A percentile compares a stretch with the other conserved stretches of the same genome.
Evolutionary conservation across 2,888 invertebrate genomes (phyloP).

Genomic region (Invenusta paracnida): DNA sequence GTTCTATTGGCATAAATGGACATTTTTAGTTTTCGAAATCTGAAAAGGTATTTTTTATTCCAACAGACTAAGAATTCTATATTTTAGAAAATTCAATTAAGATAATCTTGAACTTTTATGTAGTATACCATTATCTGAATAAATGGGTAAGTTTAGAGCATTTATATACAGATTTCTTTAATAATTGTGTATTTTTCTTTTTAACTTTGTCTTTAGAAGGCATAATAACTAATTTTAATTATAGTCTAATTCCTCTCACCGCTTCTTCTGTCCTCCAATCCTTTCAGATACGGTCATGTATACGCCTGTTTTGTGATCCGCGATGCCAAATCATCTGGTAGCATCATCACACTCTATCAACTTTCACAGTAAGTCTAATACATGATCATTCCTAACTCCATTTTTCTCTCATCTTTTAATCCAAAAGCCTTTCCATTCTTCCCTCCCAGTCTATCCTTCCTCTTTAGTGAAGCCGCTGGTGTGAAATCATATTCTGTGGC

Average conservation of each 20-base stretch:
- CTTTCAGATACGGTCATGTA: neutral
- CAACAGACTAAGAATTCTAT: too few species aligned
- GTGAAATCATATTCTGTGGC: slow-evolving; percentile 68
- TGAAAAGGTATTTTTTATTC: too few species aligned
- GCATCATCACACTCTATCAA: neutral
- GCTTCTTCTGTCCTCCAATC: neutral
- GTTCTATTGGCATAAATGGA: too few species aligned
- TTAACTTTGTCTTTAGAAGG: too few species aligned
- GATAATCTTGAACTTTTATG: too few species aligned
- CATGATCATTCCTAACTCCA: neutral
- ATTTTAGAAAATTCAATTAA: too few species aligned
- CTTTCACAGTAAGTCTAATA: neutral
- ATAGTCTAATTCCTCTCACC: neutral
- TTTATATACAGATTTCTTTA: too few species aligned
- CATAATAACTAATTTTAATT: too few species aligned
- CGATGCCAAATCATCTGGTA: neutral
- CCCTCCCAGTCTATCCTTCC: neutral
- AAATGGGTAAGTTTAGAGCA: too few species aligned
- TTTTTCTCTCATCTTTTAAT: neutral
- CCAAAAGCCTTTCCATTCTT: neutral
- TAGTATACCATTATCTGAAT: too few species aligned
- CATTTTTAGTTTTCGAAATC: too few species aligned
- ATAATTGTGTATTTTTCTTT: too few species aligned
- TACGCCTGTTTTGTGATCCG: neutral
- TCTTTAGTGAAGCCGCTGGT: neutral